Base-by-base conservation (phyloP, 2,888 invertebrate genomes). In the Caenorhabditis sp. region DNA sequence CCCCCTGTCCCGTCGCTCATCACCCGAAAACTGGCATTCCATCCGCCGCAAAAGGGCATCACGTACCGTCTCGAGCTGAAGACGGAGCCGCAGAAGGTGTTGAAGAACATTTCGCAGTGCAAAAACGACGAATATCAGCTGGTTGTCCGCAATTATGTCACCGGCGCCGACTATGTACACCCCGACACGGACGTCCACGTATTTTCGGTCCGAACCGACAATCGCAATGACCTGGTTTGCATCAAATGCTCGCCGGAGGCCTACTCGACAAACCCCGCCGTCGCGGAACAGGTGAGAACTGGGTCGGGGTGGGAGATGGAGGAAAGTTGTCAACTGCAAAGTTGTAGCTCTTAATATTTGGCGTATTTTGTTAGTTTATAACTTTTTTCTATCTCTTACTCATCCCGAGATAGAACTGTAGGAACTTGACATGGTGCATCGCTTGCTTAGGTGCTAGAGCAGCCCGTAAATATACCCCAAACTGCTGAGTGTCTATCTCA, bases 1-100 rank as follows among this genome's bases (percentile, higher is more conserved):
- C 89, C 89, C 8, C 89, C 89, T 24, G 74, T 89, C 24, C 89
- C 89, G 8, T 82, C 82, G 13, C 44, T 71, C n/a, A 82, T 89
- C 68, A 82, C 86, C 13, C 70, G 87, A 11, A 89, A 89, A 60
- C 28, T 89, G n/a, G 89, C 89, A 28, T 89, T 89, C 72, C 88
- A 88, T 68, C 89, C 89, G 15, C 89, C 88, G 8, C 53, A 67
- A 55, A 80, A 79, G 35, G 74, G 80, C 15, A 47, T 64, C 22
- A 76, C 82, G 15, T 83, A 79, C 51, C 79, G 72, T 26, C 61
- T 79, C 32, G 67, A 24, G 24, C 32, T 67, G 28, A 82, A 79
- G 44, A 26, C 58, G 18, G 78, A 72, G 11, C 78, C 78, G 1
- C 67, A 71, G 28, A 68, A 71, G 56, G 65, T 50, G 35, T 35